phyloP scores from a whole-genome alignment of 2,113 vertebrate species.

The Axis porcinus region DNA sequence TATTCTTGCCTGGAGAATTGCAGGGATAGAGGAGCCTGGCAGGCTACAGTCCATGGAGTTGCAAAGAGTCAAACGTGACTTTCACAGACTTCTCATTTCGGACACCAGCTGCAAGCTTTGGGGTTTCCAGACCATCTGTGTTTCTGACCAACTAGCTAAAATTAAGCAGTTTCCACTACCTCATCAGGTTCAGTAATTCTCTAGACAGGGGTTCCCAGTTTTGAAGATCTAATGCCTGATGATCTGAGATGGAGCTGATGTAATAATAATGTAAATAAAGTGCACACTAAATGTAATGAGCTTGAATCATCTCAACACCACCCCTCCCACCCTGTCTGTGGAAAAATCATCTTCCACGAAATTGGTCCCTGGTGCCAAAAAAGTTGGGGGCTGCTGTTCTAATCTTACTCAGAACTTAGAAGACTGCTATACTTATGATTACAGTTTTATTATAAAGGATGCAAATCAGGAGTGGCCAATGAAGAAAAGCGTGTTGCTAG shows the following conservation, averaged over 20 bases:
- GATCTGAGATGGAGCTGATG: not conserved
- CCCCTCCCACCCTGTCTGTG: fast-evolving
- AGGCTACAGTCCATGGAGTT: not conserved
- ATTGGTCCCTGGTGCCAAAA: not conserved
- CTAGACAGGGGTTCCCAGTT: not conserved
- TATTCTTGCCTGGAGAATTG: not conserved
- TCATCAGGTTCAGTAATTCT: not conserved
- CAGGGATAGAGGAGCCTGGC: not conserved
- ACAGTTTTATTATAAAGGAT: not conserved
- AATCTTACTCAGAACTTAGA: not conserved
- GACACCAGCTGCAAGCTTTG: not conserved
- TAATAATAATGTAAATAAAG: not conserved
- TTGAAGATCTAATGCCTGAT: not conserved
- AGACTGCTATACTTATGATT: not conserved
- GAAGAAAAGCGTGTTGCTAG: not conserved
- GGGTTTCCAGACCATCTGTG: not conserved
- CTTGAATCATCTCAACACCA: not conserved
- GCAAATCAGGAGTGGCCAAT: not conserved
- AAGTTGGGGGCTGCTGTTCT: not conserved
- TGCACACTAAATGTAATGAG: not conserved
- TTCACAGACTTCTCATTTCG: not conserved
- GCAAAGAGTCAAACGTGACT: not conserved
- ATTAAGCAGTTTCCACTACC: not conserved
- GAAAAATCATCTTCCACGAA: not conserved
- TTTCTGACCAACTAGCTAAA: not conserved